phyloP scores from a whole-genome alignment of 35 echinoderm and acorn worm species.

The Anneissia japonica region DNA sequence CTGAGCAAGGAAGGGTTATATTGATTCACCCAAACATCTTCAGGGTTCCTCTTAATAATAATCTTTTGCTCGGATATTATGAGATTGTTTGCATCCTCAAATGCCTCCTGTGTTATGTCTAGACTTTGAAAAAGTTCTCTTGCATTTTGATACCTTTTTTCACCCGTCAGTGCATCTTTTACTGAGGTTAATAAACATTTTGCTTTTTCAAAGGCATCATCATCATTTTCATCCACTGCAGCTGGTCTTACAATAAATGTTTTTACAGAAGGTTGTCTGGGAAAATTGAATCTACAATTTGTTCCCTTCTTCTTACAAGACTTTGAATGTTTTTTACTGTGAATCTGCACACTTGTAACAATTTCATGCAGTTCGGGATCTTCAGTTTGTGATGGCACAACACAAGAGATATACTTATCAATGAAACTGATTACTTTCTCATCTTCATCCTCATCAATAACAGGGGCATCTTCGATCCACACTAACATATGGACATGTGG shows the following conservation, averaged over 20 bases:
- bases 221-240: not conserved
- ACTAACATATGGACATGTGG: constrained; percentile 43
- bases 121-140: not conserved
- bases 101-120: constrained; percentile 42
- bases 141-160: constrained; percentile 1
- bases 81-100: constrained; percentile 30
- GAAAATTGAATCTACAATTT: constrained; percentile 73
- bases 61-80: constrained; percentile 18
- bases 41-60: constrained; percentile 4
- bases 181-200: constrained; percentile 1
- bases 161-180: not conserved
- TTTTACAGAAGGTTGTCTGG: constrained; percentile 27
- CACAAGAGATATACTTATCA: constrained; percentile 47
- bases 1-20: constrained; percentile 3
- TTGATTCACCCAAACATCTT: constrained; percentile 32
- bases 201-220: constrained; percentile 1
- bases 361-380: constrained; percentile 60
- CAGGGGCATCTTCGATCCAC: constrained; percentile 50
- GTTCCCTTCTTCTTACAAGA: constrained; percentile 65
- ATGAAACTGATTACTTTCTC: constrained; percentile 36
- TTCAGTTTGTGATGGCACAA: constrained; percentile 27
- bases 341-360: constrained; percentile 48
- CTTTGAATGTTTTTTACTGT: constrained; percentile 68
- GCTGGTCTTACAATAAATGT: constrained; percentile 47
- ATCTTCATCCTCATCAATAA: constrained; percentile 13